phyloP scores from a whole-genome alignment of 2,888 invertebrate genomes.

The Microplitis deprimator region DNA sequence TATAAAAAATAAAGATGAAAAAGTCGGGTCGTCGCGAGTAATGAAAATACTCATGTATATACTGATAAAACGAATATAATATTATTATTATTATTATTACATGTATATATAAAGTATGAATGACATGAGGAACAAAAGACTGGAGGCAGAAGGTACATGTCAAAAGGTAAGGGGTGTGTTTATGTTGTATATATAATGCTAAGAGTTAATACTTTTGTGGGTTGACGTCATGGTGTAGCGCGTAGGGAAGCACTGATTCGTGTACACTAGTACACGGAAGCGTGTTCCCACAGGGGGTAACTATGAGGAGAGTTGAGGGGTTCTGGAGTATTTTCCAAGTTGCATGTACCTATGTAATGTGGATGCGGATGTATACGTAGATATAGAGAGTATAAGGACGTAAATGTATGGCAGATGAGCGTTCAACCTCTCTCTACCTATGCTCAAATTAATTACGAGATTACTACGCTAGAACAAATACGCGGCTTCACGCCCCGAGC shows the following conservation, averaged over 20 bases:
- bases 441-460: conserved; percentile 41
- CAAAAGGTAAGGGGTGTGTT: not conserved
- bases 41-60: conserved; percentile 10
- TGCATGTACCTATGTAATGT: not conserved
- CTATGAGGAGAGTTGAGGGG: not conserved
- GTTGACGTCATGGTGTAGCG: conserved; percentile 10
- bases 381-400: not conserved
- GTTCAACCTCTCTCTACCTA: conserved; percentile 19
- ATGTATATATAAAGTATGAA: not conserved
- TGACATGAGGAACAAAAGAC: not conserved
- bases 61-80: not conserved
- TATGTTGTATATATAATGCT: conserved; percentile 6
- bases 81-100: not conserved
- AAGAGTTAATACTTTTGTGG: conserved; percentile 16
- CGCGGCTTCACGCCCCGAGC: conserved; percentile 38
- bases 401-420: conserved; percentile 3
- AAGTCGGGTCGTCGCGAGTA: not conserved
- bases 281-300: conserved; percentile 22
- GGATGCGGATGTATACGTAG: not conserved
- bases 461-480: conserved; percentile 36
- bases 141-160: not conserved
- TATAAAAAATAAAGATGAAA: not conserved
- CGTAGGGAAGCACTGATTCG: conserved; percentile 16
- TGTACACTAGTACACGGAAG: not conserved
- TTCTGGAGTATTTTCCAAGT: conserved; percentile 2